Conservation (phyloP, 2,888 invertebrate species). For the Allacma fusca region DNA sequence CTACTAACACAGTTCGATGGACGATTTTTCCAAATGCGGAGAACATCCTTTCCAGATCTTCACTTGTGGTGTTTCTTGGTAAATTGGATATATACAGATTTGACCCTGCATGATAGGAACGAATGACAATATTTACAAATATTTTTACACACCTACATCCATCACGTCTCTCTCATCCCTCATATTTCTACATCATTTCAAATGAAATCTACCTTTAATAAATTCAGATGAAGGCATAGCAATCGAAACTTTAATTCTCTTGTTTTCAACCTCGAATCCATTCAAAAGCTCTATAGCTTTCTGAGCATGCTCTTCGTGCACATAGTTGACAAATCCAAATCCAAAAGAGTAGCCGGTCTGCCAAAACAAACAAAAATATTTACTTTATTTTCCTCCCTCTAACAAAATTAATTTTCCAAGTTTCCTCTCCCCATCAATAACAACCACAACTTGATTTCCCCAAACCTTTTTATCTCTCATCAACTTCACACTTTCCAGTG, state of each 20-base stretch:
- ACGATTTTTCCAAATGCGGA: slow-evolving; percentile 89
- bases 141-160: no score
- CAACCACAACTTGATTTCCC: no score
- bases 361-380: slow-evolving; percentile 18
- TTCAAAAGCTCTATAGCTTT: slow-evolving; percentile 87
- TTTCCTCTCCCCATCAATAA: no score
- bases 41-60: slow-evolving; percentile 84
- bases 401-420: no score
- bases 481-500: slow-evolving; percentile 87
- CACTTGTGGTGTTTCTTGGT: slow-evolving; percentile 71
- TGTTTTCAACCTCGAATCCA: slow-evolving; percentile 87
- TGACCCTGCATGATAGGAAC: no score
- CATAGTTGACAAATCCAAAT: slow-evolving; percentile 93
- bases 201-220: slow-evolving; percentile 80
- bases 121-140: no score
- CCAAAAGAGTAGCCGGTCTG: slow-evolving; percentile 95
- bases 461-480: slow-evolving; percentile 91
- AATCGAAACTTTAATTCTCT: slow-evolving; percentile 91
- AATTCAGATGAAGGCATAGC: slow-evolving; percentile 90
- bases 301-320: slow-evolving; percentile 82
- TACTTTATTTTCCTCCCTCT: no score
- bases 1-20: slow-evolving; percentile 88
- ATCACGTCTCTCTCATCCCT: no score
- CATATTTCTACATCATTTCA: no score
- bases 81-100: slow-evolving; percentile 93